Evolutionary conservation across 2,113 vertebrate genomes (phyloP), one percentile per base, ranked within the genome.

Genomic region (Microtus montanus): DNA sequence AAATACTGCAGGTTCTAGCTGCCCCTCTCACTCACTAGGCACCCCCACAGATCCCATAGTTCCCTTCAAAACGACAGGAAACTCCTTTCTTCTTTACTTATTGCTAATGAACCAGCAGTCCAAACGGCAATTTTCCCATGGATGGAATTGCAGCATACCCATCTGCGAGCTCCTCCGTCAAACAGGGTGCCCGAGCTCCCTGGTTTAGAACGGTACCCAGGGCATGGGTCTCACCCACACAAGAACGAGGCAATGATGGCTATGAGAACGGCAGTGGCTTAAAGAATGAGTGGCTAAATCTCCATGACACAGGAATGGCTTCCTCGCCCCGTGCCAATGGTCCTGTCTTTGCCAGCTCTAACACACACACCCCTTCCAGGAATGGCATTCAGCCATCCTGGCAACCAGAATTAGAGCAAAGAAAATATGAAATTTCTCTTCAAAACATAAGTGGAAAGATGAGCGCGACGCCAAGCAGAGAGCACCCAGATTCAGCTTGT

Each of bases 351-450:
- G 98, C 98, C 98, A 98, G 98, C 97, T 98, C 97, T 9, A 20
- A 98, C 96, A 97, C 97, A 97, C 98, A 97, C 98, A 98, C 98
- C 98, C 98, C 98, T 98, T 98, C 98, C 98, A 98, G 98, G 98
- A 98, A 98, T 99, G 98, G 98, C 98, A 98, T 97, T 94, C 97
- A 97, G 98, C 98, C 98, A 99, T 98, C 95, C 98, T 99, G 98
- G 98, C 98, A 99, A 98, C 98, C 97, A 98, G 97, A 98, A 98
- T 97, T 96, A 98, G 97, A 98, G 98, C 96, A 98, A 98, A 98
- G 98, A 98, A 98, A 98, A 98, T 98, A 98, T 94, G 97, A 98
- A 98, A 98, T 98, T 98, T 98, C 98, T 98, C 98, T 98, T 98
- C 98, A 98, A 98, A 98, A 98, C 98, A 97, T 98, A 98, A 98